Evolutionary conservation across 2,888 invertebrate genomes (phyloP), one percentile per base, ranked within the genome.

Genomic region (Eustalomyia histrio): DNA sequence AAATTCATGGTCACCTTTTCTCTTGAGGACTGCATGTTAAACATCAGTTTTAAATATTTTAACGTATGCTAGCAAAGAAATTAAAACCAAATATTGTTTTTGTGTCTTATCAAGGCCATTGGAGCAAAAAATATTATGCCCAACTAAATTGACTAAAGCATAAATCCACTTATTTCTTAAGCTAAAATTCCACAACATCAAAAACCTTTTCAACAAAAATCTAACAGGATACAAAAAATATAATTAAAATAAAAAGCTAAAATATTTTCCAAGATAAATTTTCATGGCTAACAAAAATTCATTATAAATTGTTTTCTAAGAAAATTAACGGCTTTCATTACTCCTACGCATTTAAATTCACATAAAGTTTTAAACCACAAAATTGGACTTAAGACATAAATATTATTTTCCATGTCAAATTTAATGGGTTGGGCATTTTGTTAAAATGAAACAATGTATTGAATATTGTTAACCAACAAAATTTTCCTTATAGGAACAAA

Each of bases 341-440:
- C 61, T 67, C 78, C 78, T 73, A 79, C 78, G 50, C 60, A 53
- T 29, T 57, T n/a, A 24, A 29, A 14, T 16, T 29, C 72, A 47
- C 29, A 29, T 29, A 29, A 3, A 29, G n/a, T 72, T 61, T 29
- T 17, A 76, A 80, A 60, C n/a, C n/a, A n/a, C n/a, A n/a, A n/a
- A n/a, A n/a, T n/a, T 76, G 75, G 80, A 80, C 75, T 80, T 76
- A 50, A 61, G 69, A 69, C 80, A 76, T 79, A 81, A 65, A 65
- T 69, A 33, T 69, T 21, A 78, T 78, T 81, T 81, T 81, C 73
- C 71, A 63, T 76, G 76, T 65, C 57, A 57, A 63, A 43, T 57
- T 63, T 61, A 67, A 79, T 84, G 82, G 84, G 84, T 83, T 84
- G 83, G 83, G 84, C 83, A 35, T 29, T 16, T 63, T 50, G 60